phyloP scores from a whole-genome alignment of 2,797 vertebrate species.

The Australoheros facetus region DNA sequence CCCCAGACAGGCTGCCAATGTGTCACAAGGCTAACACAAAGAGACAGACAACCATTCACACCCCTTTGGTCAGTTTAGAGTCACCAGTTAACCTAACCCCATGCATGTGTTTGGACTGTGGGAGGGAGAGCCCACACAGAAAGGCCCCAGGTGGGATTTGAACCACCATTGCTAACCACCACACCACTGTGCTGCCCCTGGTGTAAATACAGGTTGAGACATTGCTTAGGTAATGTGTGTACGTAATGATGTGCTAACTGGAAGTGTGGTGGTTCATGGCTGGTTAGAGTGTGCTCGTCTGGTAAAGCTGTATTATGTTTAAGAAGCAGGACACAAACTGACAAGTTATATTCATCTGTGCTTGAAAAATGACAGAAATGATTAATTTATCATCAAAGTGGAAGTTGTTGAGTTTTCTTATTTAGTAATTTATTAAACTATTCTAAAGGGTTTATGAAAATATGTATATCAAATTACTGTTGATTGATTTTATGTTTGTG shows the following conservation, averaged over 20 bases:
- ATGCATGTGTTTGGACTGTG: background rate
- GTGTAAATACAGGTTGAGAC: background rate
- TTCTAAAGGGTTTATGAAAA: background rate
- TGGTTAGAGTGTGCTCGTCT: accelerated
- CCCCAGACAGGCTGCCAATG: background rate
- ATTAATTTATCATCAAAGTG: background rate
- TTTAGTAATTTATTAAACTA: background rate
- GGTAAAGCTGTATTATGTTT: no score
- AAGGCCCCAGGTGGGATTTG: background rate
- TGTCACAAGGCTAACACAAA: background rate
- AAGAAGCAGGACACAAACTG: background rate
- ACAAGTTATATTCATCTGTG: background rate
- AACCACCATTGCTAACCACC: no score
- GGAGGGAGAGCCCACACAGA: background rate
- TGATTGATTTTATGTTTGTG: background rate
- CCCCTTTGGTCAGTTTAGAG: no score
- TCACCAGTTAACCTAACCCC: no score
- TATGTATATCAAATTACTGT: background rate
- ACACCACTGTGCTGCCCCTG: background rate
- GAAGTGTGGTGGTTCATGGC: background rate
- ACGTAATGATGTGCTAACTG: accelerated
- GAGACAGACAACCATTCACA: no score
- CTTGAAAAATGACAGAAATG: background rate
- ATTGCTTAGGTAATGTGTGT: background rate
- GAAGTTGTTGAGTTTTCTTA: background rate